Base-by-base conservation (phyloP, 2,113 vertebrate genomes). In the Heliornis fulica region DNA sequence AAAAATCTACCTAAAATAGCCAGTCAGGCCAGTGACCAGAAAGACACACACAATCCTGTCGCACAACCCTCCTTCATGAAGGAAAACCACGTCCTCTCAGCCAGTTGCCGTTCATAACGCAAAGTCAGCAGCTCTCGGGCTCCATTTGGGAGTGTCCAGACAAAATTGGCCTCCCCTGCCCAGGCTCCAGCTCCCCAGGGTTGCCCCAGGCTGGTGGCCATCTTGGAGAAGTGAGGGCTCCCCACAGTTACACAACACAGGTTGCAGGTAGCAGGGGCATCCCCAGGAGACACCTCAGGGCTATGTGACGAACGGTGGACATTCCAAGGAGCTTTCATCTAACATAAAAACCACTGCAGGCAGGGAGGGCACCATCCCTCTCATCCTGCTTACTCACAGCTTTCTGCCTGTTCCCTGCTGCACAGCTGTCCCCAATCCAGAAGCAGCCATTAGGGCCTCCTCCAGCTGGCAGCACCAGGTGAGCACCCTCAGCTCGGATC, bases 111-210 rank as follows among this genome's bases (percentile, higher is more conserved):
- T 5, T n/a, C 13, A 19, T 0, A 1, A 66, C 7, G 10, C n/a
- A 61, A 64, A 50, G 7, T 15, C 4, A 2, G 36, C 7, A n/a
- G 25, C 19, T 43, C 48, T 29, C 12, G 21, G 48, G 45, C 40
- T 14, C 2, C 1, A 7, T 7, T 25, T 50, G 53, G 43, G 31
- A 65, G 29, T 10, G 21, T 15, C 54, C 20, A 15, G 22, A 13
- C 7, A 6, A 16, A 29, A 5, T 2, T 0, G 0, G 16, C 7
- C 4, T 45, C 10, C 13, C 8, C 22, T 5, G 10, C 40, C 18
- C 87, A 16, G 32, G 31, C 13, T 28, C 43, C 63, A 69, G 31
- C 2, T 29, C 19, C 34, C 23, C 14, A 0, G 43, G 7, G 36
- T 21, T 8, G 0, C 16, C 8, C 13, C 51, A n/a, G 61, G 22